Evolutionary conservation across 64 coral and sea anemone genomes (phyloP).

Genomic region (Montipora efflorescens): DNA sequence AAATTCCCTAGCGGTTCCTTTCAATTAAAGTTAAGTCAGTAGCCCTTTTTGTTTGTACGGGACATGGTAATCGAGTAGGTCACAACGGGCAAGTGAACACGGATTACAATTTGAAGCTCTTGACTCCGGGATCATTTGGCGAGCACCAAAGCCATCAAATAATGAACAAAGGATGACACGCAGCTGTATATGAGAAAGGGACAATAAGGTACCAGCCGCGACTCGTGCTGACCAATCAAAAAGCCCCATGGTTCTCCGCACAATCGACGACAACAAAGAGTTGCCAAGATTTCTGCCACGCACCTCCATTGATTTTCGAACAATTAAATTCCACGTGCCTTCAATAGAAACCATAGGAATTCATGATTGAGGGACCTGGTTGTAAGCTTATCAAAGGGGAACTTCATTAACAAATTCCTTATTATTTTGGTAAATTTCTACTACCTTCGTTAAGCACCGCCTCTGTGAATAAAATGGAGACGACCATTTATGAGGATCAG

Average conservation of each 20-base stretch:
- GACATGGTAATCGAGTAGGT: background rate
- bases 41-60: background rate
- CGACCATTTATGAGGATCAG: constrained; percentile 80
- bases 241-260: background rate
- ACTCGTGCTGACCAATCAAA: constrained; percentile 7
- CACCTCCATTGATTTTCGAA: constrained; percentile 31
- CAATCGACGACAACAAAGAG: constrained; percentile 30
- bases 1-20: background rate
- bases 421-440: background rate
- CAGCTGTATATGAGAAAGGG: constrained; percentile 19
- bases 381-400: background rate
- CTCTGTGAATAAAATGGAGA: constrained; percentile 52
- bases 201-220: constrained; percentile 33
- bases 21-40: background rate
- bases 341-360: constrained; percentile 17
- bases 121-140: background rate
- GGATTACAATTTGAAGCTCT: background rate
- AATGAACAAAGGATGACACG: constrained; percentile 7
- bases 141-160: background rate
- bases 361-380: constrained; percentile 1
- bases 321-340: constrained; percentile 49
- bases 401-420: background rate
- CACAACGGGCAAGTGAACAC: background rate
- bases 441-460: background rate
- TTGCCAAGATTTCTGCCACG: constrained; percentile 51